Percentiles rank a stretch among this genome's conserved stretches.
These are phyloP conservation scores for Trichogramma pretiosum DNA, from an alignment of 1,140 invertebrate species.

Conservation along the genomic window DNA sequence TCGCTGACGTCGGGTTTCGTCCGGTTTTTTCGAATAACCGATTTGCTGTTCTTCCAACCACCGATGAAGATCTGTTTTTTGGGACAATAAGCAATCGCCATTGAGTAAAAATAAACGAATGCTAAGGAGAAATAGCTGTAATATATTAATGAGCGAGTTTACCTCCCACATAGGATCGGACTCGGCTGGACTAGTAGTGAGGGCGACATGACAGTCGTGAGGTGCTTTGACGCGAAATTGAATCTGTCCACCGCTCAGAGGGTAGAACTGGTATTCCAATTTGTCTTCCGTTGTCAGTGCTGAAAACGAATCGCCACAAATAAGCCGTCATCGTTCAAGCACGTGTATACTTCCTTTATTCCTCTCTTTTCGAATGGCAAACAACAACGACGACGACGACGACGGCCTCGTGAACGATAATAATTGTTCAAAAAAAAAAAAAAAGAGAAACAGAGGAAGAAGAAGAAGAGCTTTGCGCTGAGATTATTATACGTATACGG, in stretches of 20 bases:
- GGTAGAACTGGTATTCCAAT: slow-evolving; percentile 72
- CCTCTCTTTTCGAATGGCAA: too few species aligned
- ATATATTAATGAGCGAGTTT: slow-evolving; percentile 5
- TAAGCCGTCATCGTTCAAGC: too few species aligned
- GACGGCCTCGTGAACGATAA: too few species aligned
- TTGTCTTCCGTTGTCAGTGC: slow-evolving; percentile 69
- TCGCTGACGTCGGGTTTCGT: slow-evolving; percentile 69
- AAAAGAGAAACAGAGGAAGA: too few species aligned
- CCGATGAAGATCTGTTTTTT: slow-evolving; percentile 63
- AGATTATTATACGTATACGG: too few species aligned
- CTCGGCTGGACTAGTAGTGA: slow-evolving; percentile 57
- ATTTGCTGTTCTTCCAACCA: slow-evolving; percentile 75
- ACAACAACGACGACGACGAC: too few species aligned
- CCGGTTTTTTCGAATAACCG: slow-evolving; percentile 70
- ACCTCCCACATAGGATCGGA: slow-evolving; percentile 68
- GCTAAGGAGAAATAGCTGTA: not conserved
- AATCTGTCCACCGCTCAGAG: slow-evolving; percentile 54
- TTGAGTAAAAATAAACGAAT: not conserved
- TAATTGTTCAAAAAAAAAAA: too few species aligned
- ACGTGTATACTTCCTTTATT: too few species aligned
- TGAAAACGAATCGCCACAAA: too few species aligned
- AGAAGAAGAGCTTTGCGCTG: too few species aligned
- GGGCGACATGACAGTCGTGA: slow-evolving; percentile 72
- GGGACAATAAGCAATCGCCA: not conserved
- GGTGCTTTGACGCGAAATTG: slow-evolving; percentile 65